Base-by-base conservation (phyloP, 2,113 vertebrate species). In the Malaclemys terrapin region DNA sequence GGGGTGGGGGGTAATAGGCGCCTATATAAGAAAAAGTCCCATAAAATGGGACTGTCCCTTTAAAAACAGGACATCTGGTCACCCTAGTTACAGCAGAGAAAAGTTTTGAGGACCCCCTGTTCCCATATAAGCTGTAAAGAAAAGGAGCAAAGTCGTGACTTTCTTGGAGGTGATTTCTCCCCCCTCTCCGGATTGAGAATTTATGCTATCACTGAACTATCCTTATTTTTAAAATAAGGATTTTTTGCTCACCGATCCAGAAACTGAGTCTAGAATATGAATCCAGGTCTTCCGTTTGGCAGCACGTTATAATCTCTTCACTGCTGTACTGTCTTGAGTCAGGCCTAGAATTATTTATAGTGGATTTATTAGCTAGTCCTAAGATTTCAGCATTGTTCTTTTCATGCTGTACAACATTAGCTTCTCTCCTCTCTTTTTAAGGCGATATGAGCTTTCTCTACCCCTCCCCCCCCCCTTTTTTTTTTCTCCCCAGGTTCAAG, bases 401-500 rank as follows among this genome's bases (percentile, higher is more conserved):
- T 38, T 5, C 25, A 35, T 14, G 38, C n/a, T 56, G 14, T 6
- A 69, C 14, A 78, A 54, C 22, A 54, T n/a, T 84, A 76, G 35
- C 13, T 2, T 29, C 83, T 84, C 0, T 0, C 1, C 75, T 31
- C 9, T 42, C 50, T 89, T 5, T n/a, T 85, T 85, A 49, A 57
- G 75, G 22, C 14, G 82, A 8, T 54, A 11, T 93, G 53, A 78
- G 9, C 75, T 95, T 52, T 94, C 31, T 29, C 10, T 47, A 3
- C 9, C 82, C 47, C 47, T 5, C 5, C 42, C 9, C 82, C 45
- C 45, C 45, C 45, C 42, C 42, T 4, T 42, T 45, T 45, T 31
- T 50, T 62, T 82, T 78, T 84, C 50, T 14, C 50, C 13, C 4
- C 95, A 99, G 99, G 98, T 99, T 47, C 98, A 99, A 97, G 99